Evolutionary conservation across 2,888 invertebrate species (phyloP).

Genomic region (Eilema griseolum): DNA sequence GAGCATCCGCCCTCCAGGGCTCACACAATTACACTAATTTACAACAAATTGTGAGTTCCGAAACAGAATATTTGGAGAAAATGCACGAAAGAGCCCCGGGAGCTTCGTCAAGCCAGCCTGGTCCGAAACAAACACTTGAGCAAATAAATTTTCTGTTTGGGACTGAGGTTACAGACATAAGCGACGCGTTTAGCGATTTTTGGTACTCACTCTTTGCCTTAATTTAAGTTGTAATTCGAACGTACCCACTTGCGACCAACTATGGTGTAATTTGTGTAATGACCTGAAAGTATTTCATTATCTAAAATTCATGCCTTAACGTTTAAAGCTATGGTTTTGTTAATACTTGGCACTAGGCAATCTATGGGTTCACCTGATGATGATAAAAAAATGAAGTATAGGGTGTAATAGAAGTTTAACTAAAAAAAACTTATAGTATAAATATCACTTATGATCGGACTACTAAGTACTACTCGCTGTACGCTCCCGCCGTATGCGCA

Average conservation of each 20-base stretch:
- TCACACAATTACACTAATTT: conserved; percentile 47
- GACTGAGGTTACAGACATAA: background rate
- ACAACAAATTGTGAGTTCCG: conserved; percentile 38
- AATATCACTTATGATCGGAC: background rate
- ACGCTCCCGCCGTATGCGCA: background rate
- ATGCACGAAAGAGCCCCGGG: conserved; percentile 22
- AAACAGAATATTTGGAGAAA: conserved; percentile 38
- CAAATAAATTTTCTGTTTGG: conserved; percentile 38
- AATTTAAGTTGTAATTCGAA: background rate
- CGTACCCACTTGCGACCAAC: background rate
- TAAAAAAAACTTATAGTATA: background rate
- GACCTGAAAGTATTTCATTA: background rate
- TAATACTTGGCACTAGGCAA: background rate
- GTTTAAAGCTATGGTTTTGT: background rate
- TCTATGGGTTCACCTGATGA: background rate
- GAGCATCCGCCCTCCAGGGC: conserved; percentile 27
- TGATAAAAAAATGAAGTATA: no score
- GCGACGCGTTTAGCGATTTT: conserved; percentile 5
- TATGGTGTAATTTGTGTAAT: background rate
- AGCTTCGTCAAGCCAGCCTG: conserved; percentile 13
- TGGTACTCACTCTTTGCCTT: background rate
- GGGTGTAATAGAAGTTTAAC: no score
- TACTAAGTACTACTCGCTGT: background rate
- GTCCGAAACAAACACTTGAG: conserved; percentile 34
- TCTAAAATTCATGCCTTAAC: no score